phyloP scores from a whole-genome alignment of 2,888 invertebrate genomes.

The Gymnosoma rotundatum region DNA sequence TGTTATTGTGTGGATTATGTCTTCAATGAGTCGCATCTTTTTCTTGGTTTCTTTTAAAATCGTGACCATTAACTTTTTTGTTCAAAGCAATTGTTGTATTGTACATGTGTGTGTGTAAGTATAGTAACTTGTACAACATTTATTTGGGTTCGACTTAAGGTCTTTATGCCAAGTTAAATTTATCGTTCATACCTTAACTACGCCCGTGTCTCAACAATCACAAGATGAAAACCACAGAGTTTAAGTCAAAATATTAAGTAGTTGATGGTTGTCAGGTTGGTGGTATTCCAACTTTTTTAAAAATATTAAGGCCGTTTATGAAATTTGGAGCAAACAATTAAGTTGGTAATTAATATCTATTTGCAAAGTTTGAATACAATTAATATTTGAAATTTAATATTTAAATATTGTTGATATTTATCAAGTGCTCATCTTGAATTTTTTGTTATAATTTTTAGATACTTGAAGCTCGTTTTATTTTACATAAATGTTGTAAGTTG shows the following conservation, averaged over 20 bases:
- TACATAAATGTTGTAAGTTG: no score
- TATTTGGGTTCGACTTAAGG: conserved; percentile 62
- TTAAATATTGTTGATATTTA: no score
- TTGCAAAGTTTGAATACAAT: neutral
- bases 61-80: conserved; percentile 68
- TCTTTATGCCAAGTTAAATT: conserved; percentile 51
- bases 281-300: conserved; percentile 27
- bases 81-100: conserved; percentile 3
- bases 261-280: conserved; percentile 4
- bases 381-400: no score
- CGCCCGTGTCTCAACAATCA: conserved; percentile 46
- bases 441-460: no score
- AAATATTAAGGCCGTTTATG: conserved; percentile 25
- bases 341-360: conserved; percentile 1
- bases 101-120: neutral
- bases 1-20: conserved; percentile 31
- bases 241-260: conserved; percentile 48
- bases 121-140: neutral
- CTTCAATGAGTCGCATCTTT: conserved; percentile 39
- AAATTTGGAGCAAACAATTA: conserved; percentile 52
- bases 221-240: neutral
- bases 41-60: no score
- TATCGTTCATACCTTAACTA: conserved; percentile 38
- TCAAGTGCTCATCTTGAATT: no score
- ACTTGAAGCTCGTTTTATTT: no score